Conservation (phyloP, 2,888 invertebrate genomes). For the Digitonthophagus gazella region DNA sequence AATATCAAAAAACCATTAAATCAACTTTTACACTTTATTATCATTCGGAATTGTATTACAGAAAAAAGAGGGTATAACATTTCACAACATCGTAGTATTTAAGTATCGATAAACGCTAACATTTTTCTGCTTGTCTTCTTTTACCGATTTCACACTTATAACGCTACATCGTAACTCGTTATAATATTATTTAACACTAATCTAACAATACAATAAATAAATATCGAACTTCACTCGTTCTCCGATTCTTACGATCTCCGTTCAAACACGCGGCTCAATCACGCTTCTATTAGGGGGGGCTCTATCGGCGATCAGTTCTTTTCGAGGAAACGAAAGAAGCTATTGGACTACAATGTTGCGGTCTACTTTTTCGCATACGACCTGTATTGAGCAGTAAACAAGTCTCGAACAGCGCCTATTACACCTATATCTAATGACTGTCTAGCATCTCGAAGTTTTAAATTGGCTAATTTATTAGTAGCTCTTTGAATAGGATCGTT, state of each 20-base stretch:
- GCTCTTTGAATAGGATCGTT: constrained; percentile 42
- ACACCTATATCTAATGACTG: constrained; percentile 43
- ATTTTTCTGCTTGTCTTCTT: background rate
- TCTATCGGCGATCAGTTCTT: background rate
- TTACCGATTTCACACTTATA: background rate
- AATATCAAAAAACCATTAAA: background rate
- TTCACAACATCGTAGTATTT: background rate
- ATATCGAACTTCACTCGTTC: background rate
- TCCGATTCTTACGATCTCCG: background rate
- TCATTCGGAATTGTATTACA: background rate
- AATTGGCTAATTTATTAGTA: constrained; percentile 45
- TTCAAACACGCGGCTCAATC: constrained; percentile 1
- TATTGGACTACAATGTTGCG: background rate
- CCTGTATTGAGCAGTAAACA: constrained; percentile 44
- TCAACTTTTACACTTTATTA: background rate
- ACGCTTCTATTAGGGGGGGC: background rate
- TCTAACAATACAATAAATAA: constrained; percentile 16
- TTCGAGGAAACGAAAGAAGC: constrained; percentile 3
- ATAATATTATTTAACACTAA: background rate
- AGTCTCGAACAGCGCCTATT: constrained; percentile 44
- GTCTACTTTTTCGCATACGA: constrained; percentile 20
- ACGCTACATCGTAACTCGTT: background rate
- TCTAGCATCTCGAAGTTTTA: constrained; percentile 42
- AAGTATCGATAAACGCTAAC: background rate
- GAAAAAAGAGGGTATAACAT: background rate